Percentiles rank a stretch among this genome's conserved stretches.
Evolutionary conservation across 1,140 invertebrate genomes (phyloP).

Genomic region (Cylas formicarius): DNA sequence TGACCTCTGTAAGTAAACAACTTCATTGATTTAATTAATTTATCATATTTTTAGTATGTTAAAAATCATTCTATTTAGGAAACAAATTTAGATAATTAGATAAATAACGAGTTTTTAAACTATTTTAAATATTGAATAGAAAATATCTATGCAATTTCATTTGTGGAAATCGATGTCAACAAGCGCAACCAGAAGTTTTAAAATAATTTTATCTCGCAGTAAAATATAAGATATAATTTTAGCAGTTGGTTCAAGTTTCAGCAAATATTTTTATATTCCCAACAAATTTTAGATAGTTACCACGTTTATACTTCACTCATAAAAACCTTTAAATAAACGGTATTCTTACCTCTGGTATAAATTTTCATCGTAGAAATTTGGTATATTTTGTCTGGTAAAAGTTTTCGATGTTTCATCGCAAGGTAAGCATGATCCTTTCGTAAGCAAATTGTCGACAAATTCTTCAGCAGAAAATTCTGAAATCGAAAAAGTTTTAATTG

Average conservation of each 20-base stretch:
- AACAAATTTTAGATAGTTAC: background rate
- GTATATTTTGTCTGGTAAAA: slow-evolving; percentile 38
- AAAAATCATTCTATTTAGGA: too few species aligned
- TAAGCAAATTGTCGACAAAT: slow-evolving; percentile 26
- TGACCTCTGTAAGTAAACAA: slow-evolving; percentile 52
- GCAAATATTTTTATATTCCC: background rate
- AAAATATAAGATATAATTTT: background rate
- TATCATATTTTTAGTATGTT: background rate
- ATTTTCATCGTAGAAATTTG: slow-evolving; percentile 50
- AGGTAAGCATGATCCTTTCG: slow-evolving; percentile 17
- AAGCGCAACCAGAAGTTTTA: background rate
- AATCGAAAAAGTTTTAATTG: too few species aligned
- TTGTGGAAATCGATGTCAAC: background rate
- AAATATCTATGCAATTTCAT: too few species aligned
- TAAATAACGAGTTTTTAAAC: too few species aligned
- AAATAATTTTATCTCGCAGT: background rate
- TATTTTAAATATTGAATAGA: too few species aligned
- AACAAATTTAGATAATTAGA: too few species aligned
- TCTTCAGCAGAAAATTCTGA: slow-evolving; percentile 21
- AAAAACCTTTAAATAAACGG: too few species aligned
- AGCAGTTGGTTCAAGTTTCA: background rate
- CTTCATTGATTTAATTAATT: background rate
- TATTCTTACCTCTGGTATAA: slow-evolving; percentile 50
- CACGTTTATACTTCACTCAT: too few species aligned
- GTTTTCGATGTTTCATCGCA: slow-evolving; percentile 27